Percentiles rank a stretch among this genome's conserved stretches.
These are phyloP conservation scores for Allobates femoralis DNA, from an alignment of 2,797 vertebrate genomes.

Conservation along the genomic window DNA sequence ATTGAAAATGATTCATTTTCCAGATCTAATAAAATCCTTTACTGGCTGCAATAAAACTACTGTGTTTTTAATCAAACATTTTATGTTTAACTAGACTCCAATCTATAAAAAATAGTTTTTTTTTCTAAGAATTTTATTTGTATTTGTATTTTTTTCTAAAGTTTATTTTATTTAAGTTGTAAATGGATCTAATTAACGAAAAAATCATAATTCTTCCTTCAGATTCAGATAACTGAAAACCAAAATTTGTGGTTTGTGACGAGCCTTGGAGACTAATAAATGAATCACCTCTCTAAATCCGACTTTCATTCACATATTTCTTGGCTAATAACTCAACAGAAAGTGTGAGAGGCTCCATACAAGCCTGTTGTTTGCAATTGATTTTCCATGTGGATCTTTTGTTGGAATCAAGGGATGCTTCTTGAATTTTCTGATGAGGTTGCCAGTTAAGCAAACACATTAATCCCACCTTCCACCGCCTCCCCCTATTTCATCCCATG, in stretches of 20 bases:
- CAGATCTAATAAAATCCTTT: constrained; percentile 42
- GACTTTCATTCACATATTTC: constrained; percentile 58
- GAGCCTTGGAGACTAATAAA: constrained; percentile 40
- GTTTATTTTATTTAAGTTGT: constrained; percentile 4
- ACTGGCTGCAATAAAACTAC: constrained; percentile 33
- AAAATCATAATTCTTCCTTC: constrained; percentile 18
- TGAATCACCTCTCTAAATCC: constrained; percentile 45
- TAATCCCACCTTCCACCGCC: constrained; percentile 42
- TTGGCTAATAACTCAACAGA: constrained; percentile 59
- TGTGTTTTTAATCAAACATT: constrained; percentile 1
- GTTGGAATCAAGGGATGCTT: constrained; percentile 42
- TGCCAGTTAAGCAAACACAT: constrained; percentile 60
- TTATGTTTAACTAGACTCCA: constrained; percentile 8
- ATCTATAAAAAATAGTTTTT: constrained; percentile 23
- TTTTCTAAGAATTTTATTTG: constrained; percentile 14
- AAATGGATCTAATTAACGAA: constrained; percentile 17
- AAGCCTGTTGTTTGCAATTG: constrained; percentile 55
- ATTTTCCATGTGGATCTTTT: constrained; percentile 58
- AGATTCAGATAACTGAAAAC: constrained; percentile 13
- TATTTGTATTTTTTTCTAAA: constrained; percentile 27
- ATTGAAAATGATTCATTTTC: constrained; percentile 37
- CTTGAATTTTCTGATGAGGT: constrained; percentile 62
- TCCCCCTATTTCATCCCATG: constrained; percentile 31
- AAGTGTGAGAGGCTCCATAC: constrained; percentile 25
- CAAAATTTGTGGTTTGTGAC: constrained; percentile 43